Evolutionary conservation across 2,888 invertebrate genomes (phyloP), one percentile per base, ranked within the genome.

Genomic region (Sesamia inferens): DNA sequence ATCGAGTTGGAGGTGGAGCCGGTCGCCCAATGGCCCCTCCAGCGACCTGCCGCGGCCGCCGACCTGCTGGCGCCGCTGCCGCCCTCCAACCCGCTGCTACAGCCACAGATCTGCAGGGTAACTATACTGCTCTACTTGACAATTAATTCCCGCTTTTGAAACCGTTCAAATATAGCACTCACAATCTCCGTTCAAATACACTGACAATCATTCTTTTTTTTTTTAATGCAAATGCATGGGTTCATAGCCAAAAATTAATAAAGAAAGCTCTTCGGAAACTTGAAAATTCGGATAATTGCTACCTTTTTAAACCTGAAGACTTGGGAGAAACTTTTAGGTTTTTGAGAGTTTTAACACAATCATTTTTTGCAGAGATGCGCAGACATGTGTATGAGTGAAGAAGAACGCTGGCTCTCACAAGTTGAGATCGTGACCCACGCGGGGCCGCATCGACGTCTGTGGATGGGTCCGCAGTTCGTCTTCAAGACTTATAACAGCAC

Each of bases 391-490:
- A 92, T 94, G 94, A 95, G 97, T 80, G 96, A 97, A 73, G 98
- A 98, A 90, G 99, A 99, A 92, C 97, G 98, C 77, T 99, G 99
- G 99, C 95, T 99, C 85, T 98, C 99, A 71, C 99, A 99, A 96
- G 99, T 99, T 71, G 99, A 99, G 96, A 99, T 99, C 78, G 98
- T 99, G 85, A 99, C 99, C 7, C 99, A 99, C 94, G 98, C 98
- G 7, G 99, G 99, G 24, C 99, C 99, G 13, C 99, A 99, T 93
- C 97, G 98, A 63, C 97, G 99, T 39, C 97, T 99, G 42, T 99
- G 99, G 99, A 99, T 99, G 99, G 99, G 99, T 14, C 99, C 99
- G n/a, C 99, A 99, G 96, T 99, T 99, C 93, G 98, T 98, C 47
- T 99, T 99, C 95, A 99, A 99, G 95, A 99, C 99, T 14, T 99